Conservation (phyloP, 2,113 vertebrate genomes). For the Delphinapterus leucas region DNA sequence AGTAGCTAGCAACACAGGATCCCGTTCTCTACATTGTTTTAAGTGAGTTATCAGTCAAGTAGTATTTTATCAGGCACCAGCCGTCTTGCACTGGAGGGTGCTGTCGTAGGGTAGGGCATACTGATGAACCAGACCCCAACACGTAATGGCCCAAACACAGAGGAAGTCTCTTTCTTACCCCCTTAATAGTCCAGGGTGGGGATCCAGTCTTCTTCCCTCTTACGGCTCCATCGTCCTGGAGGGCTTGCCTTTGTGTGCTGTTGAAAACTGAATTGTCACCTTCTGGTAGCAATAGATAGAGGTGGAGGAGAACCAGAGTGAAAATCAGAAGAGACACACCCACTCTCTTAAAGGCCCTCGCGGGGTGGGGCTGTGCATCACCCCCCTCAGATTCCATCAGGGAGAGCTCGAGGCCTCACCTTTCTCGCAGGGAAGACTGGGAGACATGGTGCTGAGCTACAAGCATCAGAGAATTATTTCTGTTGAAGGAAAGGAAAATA, state of each 20-base stretch:
- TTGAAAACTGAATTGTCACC: neutral
- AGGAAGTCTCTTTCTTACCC: neutral
- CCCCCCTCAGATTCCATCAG: neutral
- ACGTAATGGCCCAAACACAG: neutral
- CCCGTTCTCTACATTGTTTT: neutral
- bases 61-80: neutral
- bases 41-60: neutral
- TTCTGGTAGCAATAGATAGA: neutral
- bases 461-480: neutral
- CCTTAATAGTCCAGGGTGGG: neutral
- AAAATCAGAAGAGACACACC: neutral
- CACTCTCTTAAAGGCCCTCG: neutral
- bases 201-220: neutral
- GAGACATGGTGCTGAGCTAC: neutral
- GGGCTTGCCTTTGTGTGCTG: neutral
- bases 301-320: neutral
- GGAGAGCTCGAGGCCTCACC: neutral
- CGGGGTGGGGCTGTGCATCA: neutral
- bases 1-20: neutral
- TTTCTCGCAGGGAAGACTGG: neutral
- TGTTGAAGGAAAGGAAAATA: neutral
- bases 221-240: neutral
- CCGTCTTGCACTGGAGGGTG: neutral
- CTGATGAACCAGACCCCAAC: neutral
- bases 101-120: neutral